Base-by-base conservation (phyloP, 2,888 invertebrate genomes). In the Amiota mariae region DNA sequence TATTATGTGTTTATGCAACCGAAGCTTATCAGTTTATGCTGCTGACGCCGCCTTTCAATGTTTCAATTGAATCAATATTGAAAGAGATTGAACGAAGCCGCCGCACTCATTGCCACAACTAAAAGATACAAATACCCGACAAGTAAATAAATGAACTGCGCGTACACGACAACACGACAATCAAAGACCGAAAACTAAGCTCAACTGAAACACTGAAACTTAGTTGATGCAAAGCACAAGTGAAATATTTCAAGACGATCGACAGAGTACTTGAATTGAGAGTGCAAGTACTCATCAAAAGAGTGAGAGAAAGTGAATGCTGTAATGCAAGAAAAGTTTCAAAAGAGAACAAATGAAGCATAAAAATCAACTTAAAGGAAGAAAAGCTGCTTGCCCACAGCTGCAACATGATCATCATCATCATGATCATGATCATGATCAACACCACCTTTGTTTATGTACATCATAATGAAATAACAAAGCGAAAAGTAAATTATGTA, bases 341-440 rank as follows among this genome's bases (percentile, higher is more conserved):
- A 36, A 12, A 20, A 46, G 63, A 18, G 12, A 66, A 13, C 18
- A 13, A 18, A 36, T 48, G 46, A 46, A 49, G 3, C 63, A 63
- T 51, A 11, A 11, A 47, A 47, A 11, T 47, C 66, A 18, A 66
- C 66, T 66, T 66, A 47, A 66, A 66, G 18, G 48, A 66, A 66
- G 18, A 24, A 48, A 48, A 4, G 11, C 66, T 66, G 48, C 13
- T 49, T 66, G 48, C 13, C 56, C 18, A 20, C 24, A 54, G 8
- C 54, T 8, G 11, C n/a, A 24, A 1, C 36, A 46, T 13, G 46
- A 12, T 18, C 71, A 24, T 70, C 66, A 61, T 54, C 20, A 46
- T 18, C 63, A 70, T 67, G 68, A 67, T 71, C 51, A 70, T 54
- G 12, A 56, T 66, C n/a, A n/a, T n/a, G n/a, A n/a, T n/a, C 77